Evolutionary conservation across 2,888 invertebrate genomes (phyloP), one percentile per base, ranked within the genome.

Genomic region (Troglohyphantes excavatus): DNA sequence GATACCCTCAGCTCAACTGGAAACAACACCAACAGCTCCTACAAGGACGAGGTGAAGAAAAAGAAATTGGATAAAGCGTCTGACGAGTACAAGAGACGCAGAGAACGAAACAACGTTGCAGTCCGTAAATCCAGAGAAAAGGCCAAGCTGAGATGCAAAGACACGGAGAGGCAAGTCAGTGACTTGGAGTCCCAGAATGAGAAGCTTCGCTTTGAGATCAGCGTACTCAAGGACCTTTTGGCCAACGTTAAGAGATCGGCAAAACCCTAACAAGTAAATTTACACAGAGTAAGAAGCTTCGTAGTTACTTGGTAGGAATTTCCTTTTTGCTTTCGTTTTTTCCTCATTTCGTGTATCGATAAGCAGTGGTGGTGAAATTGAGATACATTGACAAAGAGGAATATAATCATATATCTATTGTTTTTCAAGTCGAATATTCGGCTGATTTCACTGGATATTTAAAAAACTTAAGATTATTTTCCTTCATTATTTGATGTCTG

Each of bases 51-150:
- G 11, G 65, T 79, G 23, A 78, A 82, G 23, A 91, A 91, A 21
- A 91, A 91, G 67, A 21, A 65, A n/a, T 23, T 91, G 67, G 91
- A 91, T 94, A 98, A 98, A 94, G 97, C 97, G 91, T 98, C 97
- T 92, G 97, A 98, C 93, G 98, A 99, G 94, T 99, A 99, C 94
- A 95, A 97, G 92, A 95, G 98, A 91, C 95, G 98, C 91, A 95
- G 99, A 65, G 98, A 98, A 93, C 95, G 98, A 92, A 99, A 99
- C 94, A 99, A 99, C 94, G 97, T 99, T 92, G 99, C 99, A 2
- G 99, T 99, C 88, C 95, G 98, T 91, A 99, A 99, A 93, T 97
- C 97, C 88, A 95, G 99, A 91, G 98, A 98, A 94, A 99, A 99
- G 94, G 98, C 98, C 86, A 98, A 98, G 94, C 96, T 97, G 90